These are phyloP conservation scores for Theonella swinhoei DNA, from an alignment of 37 sponge, comb jelly and placozoan species.

Conservation along the genomic window DNA sequence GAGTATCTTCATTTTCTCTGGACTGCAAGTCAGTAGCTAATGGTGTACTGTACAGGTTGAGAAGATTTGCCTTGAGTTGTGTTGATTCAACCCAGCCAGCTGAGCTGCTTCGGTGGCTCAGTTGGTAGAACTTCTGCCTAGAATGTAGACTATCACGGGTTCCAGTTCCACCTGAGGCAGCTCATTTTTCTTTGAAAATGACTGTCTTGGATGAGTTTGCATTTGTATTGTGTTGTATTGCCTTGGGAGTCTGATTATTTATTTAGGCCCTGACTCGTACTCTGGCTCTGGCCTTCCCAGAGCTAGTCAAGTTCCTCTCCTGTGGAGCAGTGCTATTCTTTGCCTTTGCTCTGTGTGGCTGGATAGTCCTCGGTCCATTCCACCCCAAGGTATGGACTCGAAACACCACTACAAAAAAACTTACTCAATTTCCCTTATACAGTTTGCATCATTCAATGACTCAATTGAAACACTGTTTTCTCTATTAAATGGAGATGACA, in stretches of 20 bases:
- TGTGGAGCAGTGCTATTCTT: slow-evolving; percentile 54
- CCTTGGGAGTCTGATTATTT: too few species aligned
- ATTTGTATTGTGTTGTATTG: too few species aligned
- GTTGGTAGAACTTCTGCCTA: too few species aligned
- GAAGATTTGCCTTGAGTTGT: too few species aligned
- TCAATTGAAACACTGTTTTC: slow-evolving; percentile 45
- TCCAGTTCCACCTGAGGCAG: too few species aligned
- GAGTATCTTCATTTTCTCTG: not conserved
- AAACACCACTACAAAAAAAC: slow-evolving; percentile 2
- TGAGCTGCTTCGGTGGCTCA: too few species aligned
- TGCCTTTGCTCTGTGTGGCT: slow-evolving; percentile 52
- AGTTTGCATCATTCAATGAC: slow-evolving; percentile 14
- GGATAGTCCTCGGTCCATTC: slow-evolving; percentile 50
- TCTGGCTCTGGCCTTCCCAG: slow-evolving; percentile 44
- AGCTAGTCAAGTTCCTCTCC: slow-evolving; percentile 58
- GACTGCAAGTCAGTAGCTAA: too few species aligned
- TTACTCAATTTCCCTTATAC: not conserved
- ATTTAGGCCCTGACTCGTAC: slow-evolving; percentile 59
- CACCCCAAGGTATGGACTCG: slow-evolving; percentile 17
- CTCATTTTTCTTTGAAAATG: too few species aligned
- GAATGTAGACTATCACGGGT: too few species aligned
- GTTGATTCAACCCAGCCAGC: too few species aligned
- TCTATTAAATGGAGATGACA: slow-evolving; percentile 67
- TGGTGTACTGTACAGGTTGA: too few species aligned
- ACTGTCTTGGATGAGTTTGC: too few species aligned